These are phyloP conservation scores for Smutsia temminckii DNA, from an alignment of 2,797 vertebrate species.

Conservation along the genomic window DNA sequence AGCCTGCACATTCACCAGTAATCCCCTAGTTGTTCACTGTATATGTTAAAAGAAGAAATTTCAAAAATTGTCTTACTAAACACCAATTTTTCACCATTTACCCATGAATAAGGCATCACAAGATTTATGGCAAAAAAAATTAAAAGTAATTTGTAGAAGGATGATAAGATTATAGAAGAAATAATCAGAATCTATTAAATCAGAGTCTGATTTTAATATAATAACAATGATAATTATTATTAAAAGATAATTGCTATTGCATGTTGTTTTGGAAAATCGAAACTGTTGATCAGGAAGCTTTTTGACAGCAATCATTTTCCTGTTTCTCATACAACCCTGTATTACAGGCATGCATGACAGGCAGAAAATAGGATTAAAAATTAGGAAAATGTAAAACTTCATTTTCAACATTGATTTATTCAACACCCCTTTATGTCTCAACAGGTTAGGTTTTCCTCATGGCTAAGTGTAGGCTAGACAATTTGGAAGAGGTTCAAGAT, in stretches of 20 bases:
- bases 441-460: background rate
- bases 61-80: background rate
- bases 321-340: background rate
- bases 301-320: background rate
- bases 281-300: background rate
- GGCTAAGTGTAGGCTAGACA: background rate
- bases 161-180: background rate
- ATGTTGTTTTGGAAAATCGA: slow-evolving; percentile 20
- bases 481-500: slow-evolving; percentile 45
- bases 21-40: background rate
- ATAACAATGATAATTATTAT: background rate
- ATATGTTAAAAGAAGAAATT: background rate
- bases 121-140: background rate
- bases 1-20: background rate
- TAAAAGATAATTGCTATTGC: background rate
- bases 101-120: background rate
- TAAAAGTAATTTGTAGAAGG: background rate
- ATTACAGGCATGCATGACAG: background rate
- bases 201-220: slow-evolving; percentile 35
- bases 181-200: background rate
- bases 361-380: background rate
- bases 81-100: background rate
- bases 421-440: background rate
- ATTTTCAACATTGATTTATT: slow-evolving; percentile 3
- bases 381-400: background rate